A percentile compares a stretch with the other conserved stretches of the same genome.
These are phyloP conservation scores for Esox niger DNA, from an alignment of 2,113 vertebrate species.

Conservation along the genomic window DNA sequence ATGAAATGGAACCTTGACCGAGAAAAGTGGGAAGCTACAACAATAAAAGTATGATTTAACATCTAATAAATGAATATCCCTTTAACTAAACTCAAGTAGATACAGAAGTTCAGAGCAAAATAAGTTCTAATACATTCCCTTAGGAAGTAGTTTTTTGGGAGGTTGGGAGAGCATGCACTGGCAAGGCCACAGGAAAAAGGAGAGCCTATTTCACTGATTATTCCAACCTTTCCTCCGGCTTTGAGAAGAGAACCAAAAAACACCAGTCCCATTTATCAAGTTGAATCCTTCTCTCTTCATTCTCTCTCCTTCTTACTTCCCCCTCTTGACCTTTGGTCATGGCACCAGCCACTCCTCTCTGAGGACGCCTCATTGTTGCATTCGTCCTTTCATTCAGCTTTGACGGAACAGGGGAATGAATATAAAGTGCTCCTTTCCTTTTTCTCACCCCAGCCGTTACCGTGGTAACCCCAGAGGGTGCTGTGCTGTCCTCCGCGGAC, in stretches of 20 bases:
- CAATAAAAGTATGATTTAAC: no score
- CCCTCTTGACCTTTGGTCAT: constrained; percentile 20
- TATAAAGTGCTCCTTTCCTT: constrained; percentile 15
- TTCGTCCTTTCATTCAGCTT: neutral
- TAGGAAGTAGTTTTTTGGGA: neutral
- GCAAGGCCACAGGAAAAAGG: neutral
- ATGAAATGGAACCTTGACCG: no score
- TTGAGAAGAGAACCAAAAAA: neutral
- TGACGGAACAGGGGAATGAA: constrained; percentile 29
- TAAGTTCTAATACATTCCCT: neutral
- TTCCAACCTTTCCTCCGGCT: neutral
- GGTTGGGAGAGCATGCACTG: neutral
- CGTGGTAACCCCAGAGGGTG: constrained; percentile 36
- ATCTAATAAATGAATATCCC: no score
- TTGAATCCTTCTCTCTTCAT: constrained; percentile 14
- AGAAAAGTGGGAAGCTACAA: no score
- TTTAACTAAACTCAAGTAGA: no score
- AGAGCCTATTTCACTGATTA: neutral
- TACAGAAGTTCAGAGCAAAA: no score
- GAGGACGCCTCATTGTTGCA: constrained; percentile 5
- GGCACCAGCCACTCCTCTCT: constrained; percentile 20
- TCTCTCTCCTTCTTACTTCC: neutral
- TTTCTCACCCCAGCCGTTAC: constrained; percentile 34
- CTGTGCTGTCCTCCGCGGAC: constrained; percentile 17
- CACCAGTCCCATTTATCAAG: constrained; percentile 13